Evolutionary conservation across 2,797 vertebrate genomes (phyloP).

Genomic region (Microcaecilia unicolor): DNA sequence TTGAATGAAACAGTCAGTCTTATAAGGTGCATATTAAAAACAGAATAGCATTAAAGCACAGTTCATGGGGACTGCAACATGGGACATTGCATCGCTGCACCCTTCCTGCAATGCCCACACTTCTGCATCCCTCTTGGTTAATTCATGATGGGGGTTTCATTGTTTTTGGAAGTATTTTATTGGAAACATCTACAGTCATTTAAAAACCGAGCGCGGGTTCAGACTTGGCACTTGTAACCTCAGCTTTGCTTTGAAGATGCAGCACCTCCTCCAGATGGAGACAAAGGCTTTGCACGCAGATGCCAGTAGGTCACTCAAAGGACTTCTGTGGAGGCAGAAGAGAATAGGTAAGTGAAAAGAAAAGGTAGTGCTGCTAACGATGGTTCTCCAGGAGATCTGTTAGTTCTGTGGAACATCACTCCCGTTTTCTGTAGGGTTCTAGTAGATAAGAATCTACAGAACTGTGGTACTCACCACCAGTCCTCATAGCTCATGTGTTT

Average conservation of each 20-base stretch:
- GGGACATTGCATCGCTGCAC: accelerated
- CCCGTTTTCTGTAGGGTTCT: no score
- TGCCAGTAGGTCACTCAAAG: constrained; percentile 32
- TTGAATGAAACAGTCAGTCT: constrained; percentile 49
- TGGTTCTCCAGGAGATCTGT: no score
- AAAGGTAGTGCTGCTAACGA: accelerated
- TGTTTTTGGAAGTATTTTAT: no score
- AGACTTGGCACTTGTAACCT: not conserved
- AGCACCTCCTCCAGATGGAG: no score
- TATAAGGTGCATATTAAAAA: constrained; percentile 74
- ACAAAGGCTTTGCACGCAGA: not conserved
- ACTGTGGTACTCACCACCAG: no score
- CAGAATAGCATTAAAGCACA: no score
- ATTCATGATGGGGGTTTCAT: no score
- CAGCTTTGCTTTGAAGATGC: not conserved
- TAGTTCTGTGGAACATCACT: no score
- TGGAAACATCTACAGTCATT: constrained; percentile 1
- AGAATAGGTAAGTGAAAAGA: not conserved
- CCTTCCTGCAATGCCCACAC: no score
- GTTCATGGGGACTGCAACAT: accelerated
- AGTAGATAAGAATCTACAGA: no score
- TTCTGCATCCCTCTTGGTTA: no score
- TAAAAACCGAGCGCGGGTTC: not conserved
- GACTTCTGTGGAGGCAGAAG: constrained; percentile 28
- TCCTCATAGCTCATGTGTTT: no score